Evolutionary conservation across 2,888 invertebrate genomes (phyloP), one percentile per base, ranked within the genome.

Genomic region (Lysandra bellargus): DNA sequence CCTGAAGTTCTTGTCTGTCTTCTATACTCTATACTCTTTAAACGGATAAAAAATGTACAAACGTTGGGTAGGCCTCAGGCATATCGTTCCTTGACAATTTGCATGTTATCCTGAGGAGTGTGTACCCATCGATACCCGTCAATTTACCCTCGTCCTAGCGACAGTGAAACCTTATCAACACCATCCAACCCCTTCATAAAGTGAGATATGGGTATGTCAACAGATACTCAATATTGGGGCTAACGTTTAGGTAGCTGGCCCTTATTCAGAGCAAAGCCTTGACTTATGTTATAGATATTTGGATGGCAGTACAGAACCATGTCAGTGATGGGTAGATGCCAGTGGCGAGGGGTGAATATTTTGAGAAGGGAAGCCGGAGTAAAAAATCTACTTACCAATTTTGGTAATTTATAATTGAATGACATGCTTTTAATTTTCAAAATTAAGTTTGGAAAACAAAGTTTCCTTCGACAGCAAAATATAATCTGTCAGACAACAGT

Each of bases 131-230:
- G 23, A 30, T 30, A 69, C 33, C 33, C 69, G 14, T 69, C 69
- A 69, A 69, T 17, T 69, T 37, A 64, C 69, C 33, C 69, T 37
- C 14, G 69, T 17, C 69, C 69, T 2, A 30, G 30, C 30, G 69
- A 14, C 33, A 33, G 17, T 37, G 69, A 69, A 69, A 33, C 69
- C 69, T 69, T 69, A 69, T 69, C 69, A 69, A 69, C 33, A 37
- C 4, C 33, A 9, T 4, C 33, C 69, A 37, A 37, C 33, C 69
- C 69, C 69, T 69, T 69, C 37, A 69, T 69, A 69, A 33, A 2
- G 69, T 69, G 33, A 69, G 14, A 37, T 69, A 33, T 33, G 12
- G 33, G 3, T 37, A 14, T 69, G 17, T 69, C 14, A 69, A 5
- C 4, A 33, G 69, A 64, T 57, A 57, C n/a, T 23, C 61, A 1